These are phyloP conservation scores for Rhabdomys pumilio DNA, from an alignment of 2,797 vertebrate species.

Conservation along the genomic window DNA sequence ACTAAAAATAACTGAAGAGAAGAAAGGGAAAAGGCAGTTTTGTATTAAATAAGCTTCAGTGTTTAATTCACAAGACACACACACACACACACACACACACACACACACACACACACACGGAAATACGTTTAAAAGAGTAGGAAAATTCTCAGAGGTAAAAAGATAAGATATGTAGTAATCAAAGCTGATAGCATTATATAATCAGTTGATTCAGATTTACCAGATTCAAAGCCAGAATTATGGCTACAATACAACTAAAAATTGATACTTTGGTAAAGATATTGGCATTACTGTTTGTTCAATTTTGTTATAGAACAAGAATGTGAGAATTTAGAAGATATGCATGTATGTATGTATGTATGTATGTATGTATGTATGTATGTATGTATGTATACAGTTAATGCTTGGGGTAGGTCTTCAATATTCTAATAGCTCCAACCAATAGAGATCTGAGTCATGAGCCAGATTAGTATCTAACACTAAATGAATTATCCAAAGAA, in stretches of 20 bases:
- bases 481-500: slow-evolving; percentile 56
- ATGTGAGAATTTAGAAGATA: background rate
- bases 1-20: slow-evolving; percentile 45
- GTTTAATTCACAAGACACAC: slow-evolving; percentile 60
- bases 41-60: slow-evolving; percentile 41
- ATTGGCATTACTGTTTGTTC: slow-evolving; percentile 17
- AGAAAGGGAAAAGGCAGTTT: slow-evolving; percentile 47
- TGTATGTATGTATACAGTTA: background rate
- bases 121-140: slow-evolving; percentile 52
- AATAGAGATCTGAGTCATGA: background rate
- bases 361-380: no score
- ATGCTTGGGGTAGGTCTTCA: slow-evolving; percentile 13
- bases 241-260: slow-evolving; percentile 31
- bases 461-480: slow-evolving; percentile 49
- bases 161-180: slow-evolving; percentile 56
- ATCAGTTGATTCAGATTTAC: slow-evolving; percentile 18
- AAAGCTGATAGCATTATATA: slow-evolving; percentile 18
- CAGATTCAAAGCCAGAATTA: slow-evolving; percentile 55
- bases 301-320: slow-evolving; percentile 23
- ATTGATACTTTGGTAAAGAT: slow-evolving; percentile 30
- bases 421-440: slow-evolving; percentile 5
- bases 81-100: background rate
- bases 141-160: slow-evolving; percentile 40
- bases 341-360: no score
- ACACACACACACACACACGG: background rate